Base-by-base conservation (phyloP, 2,113 vertebrate genomes). In the Lycocorax pyrrhopterus region DNA sequence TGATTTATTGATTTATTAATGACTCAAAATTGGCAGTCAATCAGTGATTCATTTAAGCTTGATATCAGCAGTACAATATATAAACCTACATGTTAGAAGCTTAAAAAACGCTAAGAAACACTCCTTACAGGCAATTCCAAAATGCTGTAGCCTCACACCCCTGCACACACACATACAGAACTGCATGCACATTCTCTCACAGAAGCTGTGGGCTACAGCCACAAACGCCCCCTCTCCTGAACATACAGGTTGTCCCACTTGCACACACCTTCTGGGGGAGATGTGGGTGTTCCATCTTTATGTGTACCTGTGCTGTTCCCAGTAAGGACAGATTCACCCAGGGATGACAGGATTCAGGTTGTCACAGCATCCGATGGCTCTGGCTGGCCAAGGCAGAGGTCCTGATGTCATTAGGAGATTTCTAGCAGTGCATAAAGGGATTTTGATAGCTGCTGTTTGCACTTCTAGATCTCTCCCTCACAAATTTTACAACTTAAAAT, bases 151-250 rank as follows among this genome's bases (percentile, higher is more conserved):
- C 17, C 25, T 83, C 73, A 74, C 4, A 33, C 4, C 16, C 7
- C 13, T 9, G 5, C 11, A 27, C 1, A 3, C 25, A 7, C 4
- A 43, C 7, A 13, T 10, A 4, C 2, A 47, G 22, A 85, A 27
- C 19, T 46, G 12, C 7, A 23, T 9, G 16, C 18, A 33, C 16
- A 22, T 39, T 35, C 5, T 47, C 12, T 66, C 73, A 51, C 4
- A 67, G 62, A 17, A 10, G 13, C 4, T 11, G 44, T 17, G 16
- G 25, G 4, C 22, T 73, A 8, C 43, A 72, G 33, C 13, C 10
- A 23, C n/a, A 29, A 10, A 32, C 0, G 0, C 22, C 5, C 3
- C 9, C 7, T 77, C 83, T 84, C 53, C 44, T 80, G 41, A 2
- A 1, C 0, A 1, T 8, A 6, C 0, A 2, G 39, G 17, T 59